phyloP scores from a whole-genome alignment of 1,140 invertebrate species.

The Lordiphosa clarofinis region DNA sequence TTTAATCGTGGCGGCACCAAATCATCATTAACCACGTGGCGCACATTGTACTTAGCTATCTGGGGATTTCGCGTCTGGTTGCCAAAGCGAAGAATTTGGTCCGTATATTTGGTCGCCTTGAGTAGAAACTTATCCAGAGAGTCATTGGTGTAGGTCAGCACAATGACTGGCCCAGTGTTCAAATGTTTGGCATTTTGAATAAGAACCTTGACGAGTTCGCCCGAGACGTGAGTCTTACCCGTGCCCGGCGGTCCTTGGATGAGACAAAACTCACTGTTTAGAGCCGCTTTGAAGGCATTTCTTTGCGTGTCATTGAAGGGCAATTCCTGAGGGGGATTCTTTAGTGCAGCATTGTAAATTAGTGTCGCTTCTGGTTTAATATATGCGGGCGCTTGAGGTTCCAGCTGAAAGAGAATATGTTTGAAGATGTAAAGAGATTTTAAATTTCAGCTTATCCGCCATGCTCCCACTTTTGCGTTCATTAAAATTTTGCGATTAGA shows the following conservation, averaged over 20 bases:
- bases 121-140: slow-evolving; percentile 94
- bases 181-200: slow-evolving; percentile 80
- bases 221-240: slow-evolving; percentile 89
- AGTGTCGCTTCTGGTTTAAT: slow-evolving; percentile 14
- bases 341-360: slow-evolving; percentile 13
- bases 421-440: no score
- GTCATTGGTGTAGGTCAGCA: slow-evolving; percentile 93
- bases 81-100: slow-evolving; percentile 86
- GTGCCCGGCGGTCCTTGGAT: slow-evolving; percentile 92
- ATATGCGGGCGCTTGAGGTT: slow-evolving; percentile 29
- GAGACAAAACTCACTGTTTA: slow-evolving; percentile 84
- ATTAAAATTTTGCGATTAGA: no score
- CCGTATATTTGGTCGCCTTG: slow-evolving; percentile 82
- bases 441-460: no score
- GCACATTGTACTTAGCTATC: slow-evolving; percentile 55
- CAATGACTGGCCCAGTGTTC: slow-evolving; percentile 83
- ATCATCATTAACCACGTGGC: slow-evolving; percentile 4
- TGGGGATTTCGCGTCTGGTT: slow-evolving; percentile 81
- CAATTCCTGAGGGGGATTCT: slow-evolving; percentile 2
- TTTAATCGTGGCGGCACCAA: slow-evolving; percentile 43
- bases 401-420: slow-evolving; percentile 9
- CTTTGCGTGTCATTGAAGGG: slow-evolving; percentile 81
- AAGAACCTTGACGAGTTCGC: slow-evolving; percentile 84
- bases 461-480: no score
- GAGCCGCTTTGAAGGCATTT: slow-evolving; percentile 82